phyloP scores from a whole-genome alignment of 2,113 vertebrate species.

The Orycteropus afer region DNA sequence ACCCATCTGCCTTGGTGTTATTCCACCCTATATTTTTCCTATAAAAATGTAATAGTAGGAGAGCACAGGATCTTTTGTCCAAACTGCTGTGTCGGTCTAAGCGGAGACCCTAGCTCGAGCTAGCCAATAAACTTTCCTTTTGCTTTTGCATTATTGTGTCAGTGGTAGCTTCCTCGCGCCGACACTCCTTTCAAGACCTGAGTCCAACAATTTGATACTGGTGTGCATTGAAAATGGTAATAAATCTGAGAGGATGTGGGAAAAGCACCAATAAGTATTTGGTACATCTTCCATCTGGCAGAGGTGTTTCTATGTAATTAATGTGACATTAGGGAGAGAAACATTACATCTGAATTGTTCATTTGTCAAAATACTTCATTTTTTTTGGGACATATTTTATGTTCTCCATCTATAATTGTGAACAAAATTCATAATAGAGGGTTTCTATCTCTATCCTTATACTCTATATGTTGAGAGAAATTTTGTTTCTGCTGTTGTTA shows the following conservation, averaged over 20 bases:
- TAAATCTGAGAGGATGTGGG: not conserved
- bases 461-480: not conserved
- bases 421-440: not conserved
- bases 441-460: not conserved
- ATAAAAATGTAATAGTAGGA: no score
- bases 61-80: no score
- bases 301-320: constrained; percentile 1
- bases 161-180: no score
- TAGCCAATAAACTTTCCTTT: no score
- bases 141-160: no score
- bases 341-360: not conserved
- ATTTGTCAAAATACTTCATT: constrained; percentile 32
- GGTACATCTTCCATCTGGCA: not conserved
- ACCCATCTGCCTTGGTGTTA: no score
- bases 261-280: not conserved
- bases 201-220: not conserved
- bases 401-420: not conserved
- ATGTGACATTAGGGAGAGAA: constrained; percentile 13
- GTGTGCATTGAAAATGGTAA: not conserved
- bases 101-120: no score
- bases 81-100: no score
- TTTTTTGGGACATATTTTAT: not conserved
- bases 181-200: no score
- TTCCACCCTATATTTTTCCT: no score
- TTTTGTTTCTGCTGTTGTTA: no score